phyloP scores from a whole-genome alignment of 1,140 invertebrate species.

The Lanistes nyassanus region DNA sequence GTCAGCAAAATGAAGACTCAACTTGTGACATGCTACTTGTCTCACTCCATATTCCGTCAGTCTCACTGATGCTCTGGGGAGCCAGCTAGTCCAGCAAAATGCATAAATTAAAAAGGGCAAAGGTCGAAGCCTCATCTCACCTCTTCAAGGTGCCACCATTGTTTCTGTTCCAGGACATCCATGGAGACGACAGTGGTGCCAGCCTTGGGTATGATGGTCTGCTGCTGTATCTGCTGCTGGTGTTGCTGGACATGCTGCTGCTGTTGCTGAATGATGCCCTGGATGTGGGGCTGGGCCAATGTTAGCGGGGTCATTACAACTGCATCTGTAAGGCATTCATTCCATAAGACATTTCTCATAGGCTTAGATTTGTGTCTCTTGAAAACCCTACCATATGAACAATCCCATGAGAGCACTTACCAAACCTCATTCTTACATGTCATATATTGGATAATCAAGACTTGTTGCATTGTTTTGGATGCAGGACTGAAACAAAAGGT shows the following conservation, averaged over 20 bases:
- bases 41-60: neutral
- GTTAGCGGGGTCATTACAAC: slow-evolving; percentile 59
- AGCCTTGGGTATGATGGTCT: slow-evolving; percentile 14
- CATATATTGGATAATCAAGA: too few species aligned
- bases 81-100: too few species aligned
- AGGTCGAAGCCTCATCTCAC: slow-evolving; percentile 30
- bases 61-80: too few species aligned
- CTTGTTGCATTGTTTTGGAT: too few species aligned
- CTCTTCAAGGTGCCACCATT: slow-evolving; percentile 69
- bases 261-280: slow-evolving; percentile 12
- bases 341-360: too few species aligned
- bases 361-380: too few species aligned
- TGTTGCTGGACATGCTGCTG: slow-evolving; percentile 1
- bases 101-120: too few species aligned
- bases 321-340: slow-evolving; percentile 59
- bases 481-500: too few species aligned
- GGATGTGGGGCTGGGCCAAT: slow-evolving; percentile 35
- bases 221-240: neutral
- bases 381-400: too few species aligned
- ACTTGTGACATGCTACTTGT: neutral
- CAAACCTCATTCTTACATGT: too few species aligned
- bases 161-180: slow-evolving; percentile 66
- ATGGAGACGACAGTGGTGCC: slow-evolving; percentile 42
- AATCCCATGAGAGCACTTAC: too few species aligned
- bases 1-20: too few species aligned